Evolutionary conservation across 2,113 vertebrate species (phyloP).

Genomic region (Dasyprocta punctata): DNA sequence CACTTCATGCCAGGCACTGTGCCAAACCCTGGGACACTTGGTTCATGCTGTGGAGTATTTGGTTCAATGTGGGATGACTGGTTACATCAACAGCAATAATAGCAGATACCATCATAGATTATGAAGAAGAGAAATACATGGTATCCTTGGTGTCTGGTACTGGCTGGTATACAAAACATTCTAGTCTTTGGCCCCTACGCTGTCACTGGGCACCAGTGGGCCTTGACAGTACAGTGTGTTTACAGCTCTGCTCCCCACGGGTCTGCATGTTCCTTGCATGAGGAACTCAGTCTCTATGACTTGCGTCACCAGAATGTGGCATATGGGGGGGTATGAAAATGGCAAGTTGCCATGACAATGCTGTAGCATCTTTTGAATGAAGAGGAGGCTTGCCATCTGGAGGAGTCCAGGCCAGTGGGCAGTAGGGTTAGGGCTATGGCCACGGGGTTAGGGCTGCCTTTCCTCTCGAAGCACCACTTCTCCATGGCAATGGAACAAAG

Average conservation of each 20-base stretch:
- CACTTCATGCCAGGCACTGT: neutral
- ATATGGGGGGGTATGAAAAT: neutral
- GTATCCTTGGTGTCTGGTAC: neutral
- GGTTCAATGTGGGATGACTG: neutral
- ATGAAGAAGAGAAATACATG: neutral
- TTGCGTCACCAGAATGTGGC: neutral
- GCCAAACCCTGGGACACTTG: neutral
- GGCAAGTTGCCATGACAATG: neutral
- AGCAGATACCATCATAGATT: neutral
- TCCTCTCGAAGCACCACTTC: neutral
- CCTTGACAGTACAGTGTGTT: neutral
- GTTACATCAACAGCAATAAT: neutral
- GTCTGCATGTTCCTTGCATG: too few relatives aligned
- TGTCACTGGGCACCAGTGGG: neutral
- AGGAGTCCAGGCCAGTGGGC: neutral
- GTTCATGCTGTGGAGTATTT: neutral
- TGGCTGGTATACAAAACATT: neutral
- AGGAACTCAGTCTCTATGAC: neutral
- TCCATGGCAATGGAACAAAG: accelerated
- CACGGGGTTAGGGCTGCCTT: neutral
- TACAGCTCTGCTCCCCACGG: too few relatives aligned
- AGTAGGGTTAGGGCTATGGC: neutral
- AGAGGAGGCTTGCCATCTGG: neutral
- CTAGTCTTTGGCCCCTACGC: neutral
- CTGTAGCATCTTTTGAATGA: neutral